phyloP scores from a whole-genome alignment of 1,140 invertebrate genomes.

The Sarcophaga peregrina region DNA sequence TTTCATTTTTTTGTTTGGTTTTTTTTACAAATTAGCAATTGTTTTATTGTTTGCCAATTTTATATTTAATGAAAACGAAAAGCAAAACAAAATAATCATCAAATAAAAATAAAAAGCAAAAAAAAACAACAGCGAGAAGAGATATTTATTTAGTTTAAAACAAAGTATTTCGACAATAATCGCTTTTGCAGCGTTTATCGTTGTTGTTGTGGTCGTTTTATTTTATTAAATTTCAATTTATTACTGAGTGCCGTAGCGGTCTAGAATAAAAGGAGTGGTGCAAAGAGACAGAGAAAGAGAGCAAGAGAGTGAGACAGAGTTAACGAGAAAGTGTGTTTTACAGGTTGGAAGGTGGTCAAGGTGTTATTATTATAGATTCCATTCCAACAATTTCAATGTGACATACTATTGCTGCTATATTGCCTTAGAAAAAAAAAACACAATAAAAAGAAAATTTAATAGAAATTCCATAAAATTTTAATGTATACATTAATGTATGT shows the following conservation, averaged over 20 bases:
- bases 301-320: background rate
- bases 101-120: too few relatives aligned
- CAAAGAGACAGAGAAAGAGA: background rate
- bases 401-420: background rate
- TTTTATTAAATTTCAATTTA: slow-evolving; percentile 3
- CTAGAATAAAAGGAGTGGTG: too few relatives aligned
- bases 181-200: too few relatives aligned
- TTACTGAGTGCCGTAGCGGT: background rate
- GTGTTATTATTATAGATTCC: background rate
- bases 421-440: background rate
- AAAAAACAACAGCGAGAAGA: too few relatives aligned
- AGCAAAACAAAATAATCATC: background rate
- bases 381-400: background rate
- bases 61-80: background rate
- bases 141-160: too few relatives aligned
- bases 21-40: slow-evolving; percentile 15
- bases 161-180: too few relatives aligned
- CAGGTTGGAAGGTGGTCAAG: background rate
- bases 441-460: background rate
- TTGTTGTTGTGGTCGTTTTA: too few relatives aligned
- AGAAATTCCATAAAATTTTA: background rate
- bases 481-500: background rate
- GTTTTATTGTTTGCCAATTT: slow-evolving; percentile 21
- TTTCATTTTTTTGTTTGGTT: background rate
- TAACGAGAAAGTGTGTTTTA: too few relatives aligned